Conservation (phyloP, 2,113 vertebrate species). For the Ameiurus melas region DNA sequence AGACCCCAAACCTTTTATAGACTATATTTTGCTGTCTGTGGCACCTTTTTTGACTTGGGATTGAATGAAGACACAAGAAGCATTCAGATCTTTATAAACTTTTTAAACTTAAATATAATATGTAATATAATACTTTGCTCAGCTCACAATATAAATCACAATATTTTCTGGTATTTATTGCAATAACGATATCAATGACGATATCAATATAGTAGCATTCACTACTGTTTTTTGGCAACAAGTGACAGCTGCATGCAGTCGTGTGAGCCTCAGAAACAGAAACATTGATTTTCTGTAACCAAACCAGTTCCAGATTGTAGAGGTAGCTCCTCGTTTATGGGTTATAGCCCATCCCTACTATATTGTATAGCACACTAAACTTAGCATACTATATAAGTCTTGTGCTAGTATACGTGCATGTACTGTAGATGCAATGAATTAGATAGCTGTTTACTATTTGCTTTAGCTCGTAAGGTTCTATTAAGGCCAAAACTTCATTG, state of each 20-base stretch:
- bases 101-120: neutral
- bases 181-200: no score
- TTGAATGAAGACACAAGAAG: neutral
- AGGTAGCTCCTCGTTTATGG: no score
- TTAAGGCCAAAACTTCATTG: constrained; percentile 45
- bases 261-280: no score
- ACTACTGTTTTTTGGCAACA: no score
- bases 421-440: neutral
- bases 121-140: neutral
- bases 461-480: constrained; percentile 31
- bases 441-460: constrained; percentile 10
- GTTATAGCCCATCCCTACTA: neutral
- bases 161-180: no score
- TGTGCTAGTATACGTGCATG: neutral
- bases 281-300: no score
- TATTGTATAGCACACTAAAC: neutral
- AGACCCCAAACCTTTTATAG: neutral
- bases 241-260: no score
- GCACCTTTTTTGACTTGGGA: neutral
- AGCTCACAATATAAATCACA: neutral
- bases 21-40: neutral
- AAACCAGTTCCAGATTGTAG: no score
- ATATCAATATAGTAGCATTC: no score
- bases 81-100: neutral
- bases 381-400: neutral